Base-by-base conservation (phyloP, 2,113 vertebrate genomes). In the Tachysurus vachellii region DNA sequence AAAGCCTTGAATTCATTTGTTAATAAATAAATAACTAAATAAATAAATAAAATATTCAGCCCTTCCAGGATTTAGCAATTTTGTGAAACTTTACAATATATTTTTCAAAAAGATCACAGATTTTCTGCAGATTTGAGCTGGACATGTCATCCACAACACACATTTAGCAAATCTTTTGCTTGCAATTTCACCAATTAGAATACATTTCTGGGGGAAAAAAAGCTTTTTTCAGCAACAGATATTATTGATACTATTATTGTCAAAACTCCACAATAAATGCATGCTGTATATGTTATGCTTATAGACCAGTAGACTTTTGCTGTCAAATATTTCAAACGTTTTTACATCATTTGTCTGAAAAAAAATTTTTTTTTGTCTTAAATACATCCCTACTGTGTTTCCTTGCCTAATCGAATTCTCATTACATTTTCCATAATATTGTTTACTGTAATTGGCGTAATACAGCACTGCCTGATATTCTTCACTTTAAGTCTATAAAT, bases 401-500 rank as follows among this genome's bases (percentile, higher is more conserved):
- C 13, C 50, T n/a, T 56, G 47, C 53, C 50, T 71, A 0, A 26
- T 70, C 36, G 56, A 59, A 87, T 87, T 80, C 28, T 80, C 57
- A 83, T 75, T 84, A 54, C 21, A 36, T 23, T 66, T 80, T 80
- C 71, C 31, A 44, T 86, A 84, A 83, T 1, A 7, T n/a, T 44
- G 56, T 86, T 81, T 42, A 31, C 31, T n/a, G 80, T 85, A 73
- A 59, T 56, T 79, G 80, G 31, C 70, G 85, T 75, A 82, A 42
- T 87, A 28, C 86, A 85, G 36, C 80, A 80, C 86, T 56, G 8
- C 62, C 66, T 62, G 86, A 71, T 80, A 83, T 83, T 50, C 56
- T 76, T 84, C 66, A 87, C 84, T 91, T 86, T 16, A 80, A 82
- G 70, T 57, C 84, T 59, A 70, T 90, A 73, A 88, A 89, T 80